These are phyloP conservation scores for Micropoecilia bifurca DNA, from an alignment of 2,797 vertebrate genomes.

Conservation along the genomic window DNA sequence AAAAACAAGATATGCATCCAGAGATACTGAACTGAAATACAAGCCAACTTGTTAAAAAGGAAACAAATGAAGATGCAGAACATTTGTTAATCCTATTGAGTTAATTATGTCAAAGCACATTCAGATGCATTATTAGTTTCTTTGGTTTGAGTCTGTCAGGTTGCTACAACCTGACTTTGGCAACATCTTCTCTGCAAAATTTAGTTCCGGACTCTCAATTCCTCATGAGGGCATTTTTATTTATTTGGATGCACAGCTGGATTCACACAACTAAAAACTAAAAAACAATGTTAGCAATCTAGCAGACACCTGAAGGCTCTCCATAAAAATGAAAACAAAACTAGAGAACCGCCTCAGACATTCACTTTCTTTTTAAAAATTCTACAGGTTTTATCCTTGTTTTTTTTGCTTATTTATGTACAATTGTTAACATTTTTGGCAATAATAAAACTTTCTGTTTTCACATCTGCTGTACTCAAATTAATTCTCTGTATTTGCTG, in stretches of 20 bases:
- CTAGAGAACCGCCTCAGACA: background rate
- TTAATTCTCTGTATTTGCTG: background rate
- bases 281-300: background rate
- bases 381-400: too few species aligned
- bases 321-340: background rate
- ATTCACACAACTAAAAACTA: background rate
- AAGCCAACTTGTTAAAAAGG: background rate
- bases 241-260: background rate
- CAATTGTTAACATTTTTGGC: too few species aligned
- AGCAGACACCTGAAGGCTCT: background rate
- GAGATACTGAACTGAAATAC: background rate
- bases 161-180: background rate
- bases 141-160: background rate
- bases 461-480: background rate
- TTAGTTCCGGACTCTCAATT: background rate
- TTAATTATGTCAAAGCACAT: background rate
- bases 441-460: too few species aligned
- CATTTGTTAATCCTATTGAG: background rate
- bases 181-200: background rate
- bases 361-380: too few species aligned
- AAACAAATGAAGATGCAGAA: background rate
- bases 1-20: background rate
- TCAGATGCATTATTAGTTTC: background rate
- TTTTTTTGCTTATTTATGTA: too few species aligned
- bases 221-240: too few species aligned